Evolutionary conservation across 2,113 vertebrate species (phyloP).

Genomic region (Calonectris borealis): DNA sequence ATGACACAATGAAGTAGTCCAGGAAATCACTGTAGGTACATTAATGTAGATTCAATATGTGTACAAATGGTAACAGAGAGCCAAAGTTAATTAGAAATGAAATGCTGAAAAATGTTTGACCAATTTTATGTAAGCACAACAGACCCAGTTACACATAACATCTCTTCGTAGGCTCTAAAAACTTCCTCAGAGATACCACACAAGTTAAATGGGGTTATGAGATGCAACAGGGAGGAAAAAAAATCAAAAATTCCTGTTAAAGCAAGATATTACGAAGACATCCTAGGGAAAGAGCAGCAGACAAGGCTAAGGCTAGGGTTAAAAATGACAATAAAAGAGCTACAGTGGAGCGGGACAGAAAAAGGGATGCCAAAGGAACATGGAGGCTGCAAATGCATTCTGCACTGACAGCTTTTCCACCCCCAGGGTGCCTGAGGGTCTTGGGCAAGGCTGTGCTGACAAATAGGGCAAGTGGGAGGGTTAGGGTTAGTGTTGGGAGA

Average conservation of each 20-base stretch:
- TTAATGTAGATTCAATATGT: not conserved
- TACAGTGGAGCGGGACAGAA: not conserved
- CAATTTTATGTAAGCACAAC: not conserved
- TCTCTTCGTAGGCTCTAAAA: not conserved
- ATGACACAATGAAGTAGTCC: not conserved
- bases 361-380: not conserved
- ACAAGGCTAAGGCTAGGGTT: not conserved
- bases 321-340: not conserved
- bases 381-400: not conserved
- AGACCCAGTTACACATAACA: not conserved
- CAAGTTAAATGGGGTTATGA: not conserved
- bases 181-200: not conserved
- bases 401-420: not conserved
- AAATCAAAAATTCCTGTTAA: not conserved
- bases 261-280: not conserved
- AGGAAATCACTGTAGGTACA: not conserved
- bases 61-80: not conserved
- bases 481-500: not conserved
- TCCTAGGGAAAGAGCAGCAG: not conserved
- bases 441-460: not conserved
- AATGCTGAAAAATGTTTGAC: not conserved
- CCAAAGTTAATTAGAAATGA: not conserved
- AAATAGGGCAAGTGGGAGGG: not conserved
- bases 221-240: not conserved
- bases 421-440: not conserved